A percentile compares a stretch with the other conserved stretches of the same genome.
Conservation (phyloP, 1,140 invertebrate genomes). For the Homarus americanus region DNA sequence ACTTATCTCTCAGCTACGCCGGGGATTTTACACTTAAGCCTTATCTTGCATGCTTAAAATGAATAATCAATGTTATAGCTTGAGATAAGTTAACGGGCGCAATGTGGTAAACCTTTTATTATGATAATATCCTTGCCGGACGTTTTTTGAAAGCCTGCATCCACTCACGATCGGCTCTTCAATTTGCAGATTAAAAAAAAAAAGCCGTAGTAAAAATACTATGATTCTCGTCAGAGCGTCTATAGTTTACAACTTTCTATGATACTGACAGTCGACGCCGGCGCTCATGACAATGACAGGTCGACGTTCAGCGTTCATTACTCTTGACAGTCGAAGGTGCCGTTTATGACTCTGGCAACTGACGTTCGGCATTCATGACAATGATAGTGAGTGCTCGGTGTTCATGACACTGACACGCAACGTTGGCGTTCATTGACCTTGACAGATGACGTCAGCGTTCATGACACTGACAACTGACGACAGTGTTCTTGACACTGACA, state of each 20-base stretch:
- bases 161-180: slow-evolving; percentile 48
- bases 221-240: slow-evolving; percentile 32
- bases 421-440: too few species aligned
- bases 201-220: slow-evolving; percentile 58
- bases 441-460: too few species aligned
- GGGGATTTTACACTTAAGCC: slow-evolving; percentile 50
- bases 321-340: too few species aligned
- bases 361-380: too few species aligned
- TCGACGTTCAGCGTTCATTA: background rate
- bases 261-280: background rate
- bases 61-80: slow-evolving; percentile 54
- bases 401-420: too few species aligned
- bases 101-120: slow-evolving; percentile 46
- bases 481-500: too few species aligned
- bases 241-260: slow-evolving; percentile 7
- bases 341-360: too few species aligned
- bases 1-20: slow-evolving; percentile 50
- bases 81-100: slow-evolving; percentile 50
- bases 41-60: slow-evolving; percentile 66
- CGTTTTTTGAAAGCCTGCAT: background rate
- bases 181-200: slow-evolving; percentile 48
- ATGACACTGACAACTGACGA: too few species aligned
- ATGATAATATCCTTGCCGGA: slow-evolving; percentile 51
- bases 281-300: too few species aligned
- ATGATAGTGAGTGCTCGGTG: too few species aligned